A percentile compares a stretch with the other conserved stretches of the same genome.
These are phyloP conservation scores for Bolinopsis microptera DNA, from an alignment of 37 sponge, comb jelly and placozoan species.

Conservation along the genomic window DNA sequence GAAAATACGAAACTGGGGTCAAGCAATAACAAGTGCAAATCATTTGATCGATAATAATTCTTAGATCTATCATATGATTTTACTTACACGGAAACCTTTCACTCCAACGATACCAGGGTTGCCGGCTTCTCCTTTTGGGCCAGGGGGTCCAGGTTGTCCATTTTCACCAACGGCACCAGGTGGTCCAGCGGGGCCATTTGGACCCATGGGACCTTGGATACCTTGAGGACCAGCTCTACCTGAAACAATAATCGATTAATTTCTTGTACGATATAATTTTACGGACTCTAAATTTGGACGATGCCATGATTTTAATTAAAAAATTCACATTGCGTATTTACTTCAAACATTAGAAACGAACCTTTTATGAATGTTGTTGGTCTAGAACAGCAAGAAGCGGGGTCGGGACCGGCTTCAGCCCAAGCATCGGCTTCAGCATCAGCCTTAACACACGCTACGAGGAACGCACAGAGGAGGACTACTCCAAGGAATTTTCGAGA, in stretches of 20 bases:
- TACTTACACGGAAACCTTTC: background rate
- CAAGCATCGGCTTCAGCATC: conserved; percentile 43
- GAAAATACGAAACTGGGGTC: too few species aligned
- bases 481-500: background rate
- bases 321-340: too few species aligned
- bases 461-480: background rate
- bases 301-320: too few species aligned
- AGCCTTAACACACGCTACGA: background rate
- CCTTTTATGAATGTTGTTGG: conserved; percentile 47
- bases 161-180: background rate
- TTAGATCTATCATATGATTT: too few species aligned
- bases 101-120: conserved; percentile 19
- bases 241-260: background rate
- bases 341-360: background rate
- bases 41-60: too few species aligned
- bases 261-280: too few species aligned
- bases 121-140: conserved; percentile 17
- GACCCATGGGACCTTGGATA: background rate
- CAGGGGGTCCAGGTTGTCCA: conserved; percentile 2
- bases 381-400: conserved; percentile 3
- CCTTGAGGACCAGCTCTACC: conserved; percentile 29
- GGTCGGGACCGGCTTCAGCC: background rate
- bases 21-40: too few species aligned
- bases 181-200: background rate
- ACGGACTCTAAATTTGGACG: too few species aligned